Conservation (phyloP, 2,113 vertebrate species). For the Phyllopteryx taeniolatus region DNA sequence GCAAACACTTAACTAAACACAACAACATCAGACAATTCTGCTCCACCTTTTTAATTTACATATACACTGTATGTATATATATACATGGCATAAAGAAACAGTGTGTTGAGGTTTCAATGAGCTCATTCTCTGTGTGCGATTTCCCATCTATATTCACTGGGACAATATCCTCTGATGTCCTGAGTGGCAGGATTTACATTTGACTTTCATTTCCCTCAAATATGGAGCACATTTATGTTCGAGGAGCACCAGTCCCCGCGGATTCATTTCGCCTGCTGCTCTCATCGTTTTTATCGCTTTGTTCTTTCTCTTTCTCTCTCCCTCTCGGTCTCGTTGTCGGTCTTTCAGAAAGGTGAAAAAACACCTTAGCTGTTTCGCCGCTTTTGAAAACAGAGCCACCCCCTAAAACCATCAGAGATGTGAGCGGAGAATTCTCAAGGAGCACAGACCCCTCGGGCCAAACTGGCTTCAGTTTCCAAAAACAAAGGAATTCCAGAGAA, state of each 20-base stretch:
- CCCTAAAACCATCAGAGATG: conserved; percentile 56
- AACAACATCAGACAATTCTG: conserved; percentile 22
- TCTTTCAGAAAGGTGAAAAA: conserved; percentile 54
- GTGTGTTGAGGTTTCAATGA: neutral
- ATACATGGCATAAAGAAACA: conserved; percentile 1
- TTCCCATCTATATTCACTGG: conserved; percentile 20
- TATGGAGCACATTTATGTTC: conserved; percentile 49
- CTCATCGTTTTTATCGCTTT: conserved; percentile 39
- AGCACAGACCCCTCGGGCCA: conserved; percentile 64
- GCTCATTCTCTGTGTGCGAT: conserved; percentile 7
- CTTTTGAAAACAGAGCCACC: conserved; percentile 63
- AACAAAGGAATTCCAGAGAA: conserved; percentile 78
- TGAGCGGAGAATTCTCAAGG: conserved; percentile 65
- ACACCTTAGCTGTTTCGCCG: conserved; percentile 51
- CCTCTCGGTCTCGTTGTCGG: neutral
- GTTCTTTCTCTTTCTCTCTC: conserved; percentile 1
- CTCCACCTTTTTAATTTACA: conserved; percentile 11
- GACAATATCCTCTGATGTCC: conserved; percentile 16
- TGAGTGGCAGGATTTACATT: conserved; percentile 46
- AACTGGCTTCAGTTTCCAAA: conserved; percentile 62
- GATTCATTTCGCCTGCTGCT: conserved; percentile 38
- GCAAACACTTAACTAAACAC: conserved; percentile 18
- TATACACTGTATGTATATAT: neutral
- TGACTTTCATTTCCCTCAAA: conserved; percentile 51
- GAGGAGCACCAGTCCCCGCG: conserved; percentile 37